phyloP scores from a whole-genome alignment of 2,888 invertebrate genomes.

The Drosophila mercatorum region DNA sequence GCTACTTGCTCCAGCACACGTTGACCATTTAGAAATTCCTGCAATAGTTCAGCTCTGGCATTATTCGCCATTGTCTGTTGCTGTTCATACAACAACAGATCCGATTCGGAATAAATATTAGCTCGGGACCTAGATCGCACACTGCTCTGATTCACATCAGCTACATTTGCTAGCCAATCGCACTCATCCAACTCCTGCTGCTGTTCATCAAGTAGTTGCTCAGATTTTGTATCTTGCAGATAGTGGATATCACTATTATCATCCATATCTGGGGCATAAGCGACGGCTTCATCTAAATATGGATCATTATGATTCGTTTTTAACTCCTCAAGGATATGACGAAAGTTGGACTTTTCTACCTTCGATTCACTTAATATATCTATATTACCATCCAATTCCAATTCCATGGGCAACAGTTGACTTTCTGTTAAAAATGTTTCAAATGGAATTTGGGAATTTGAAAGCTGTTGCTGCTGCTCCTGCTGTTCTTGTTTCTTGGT shows the following conservation, averaged over 20 bases:
- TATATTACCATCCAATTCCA: slow-evolving; percentile 28
- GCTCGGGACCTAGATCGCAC: slow-evolving; percentile 18
- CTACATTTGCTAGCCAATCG: slow-evolving; percentile 15
- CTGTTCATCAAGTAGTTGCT: slow-evolving; percentile 21
- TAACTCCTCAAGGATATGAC: slow-evolving; percentile 20
- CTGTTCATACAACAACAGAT: slow-evolving; percentile 69
- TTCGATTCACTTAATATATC: slow-evolving; percentile 9
- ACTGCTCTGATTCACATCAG: background rate
- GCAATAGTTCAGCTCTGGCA: slow-evolving; percentile 70
- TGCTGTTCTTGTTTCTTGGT: slow-evolving; percentile 52
- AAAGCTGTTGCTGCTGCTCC: slow-evolving; percentile 18
- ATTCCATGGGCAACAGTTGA: slow-evolving; percentile 39
- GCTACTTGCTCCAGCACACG: slow-evolving; percentile 57
- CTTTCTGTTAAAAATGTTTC: slow-evolving; percentile 27
- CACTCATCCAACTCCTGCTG: slow-evolving; percentile 1
- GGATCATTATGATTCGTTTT: slow-evolving; percentile 21
- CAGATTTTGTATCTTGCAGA: slow-evolving; percentile 6
- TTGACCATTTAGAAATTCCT: slow-evolving; percentile 71
- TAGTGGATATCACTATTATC: slow-evolving; percentile 24
- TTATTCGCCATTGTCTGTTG: slow-evolving; percentile 73
- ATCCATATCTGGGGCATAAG: slow-evolving; percentile 8
- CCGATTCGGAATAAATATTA: slow-evolving; percentile 70
- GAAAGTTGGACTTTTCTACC: slow-evolving; percentile 16
- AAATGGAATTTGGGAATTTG: slow-evolving; percentile 8
- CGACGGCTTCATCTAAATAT: slow-evolving; percentile 20